phyloP scores from a whole-genome alignment of 2,113 vertebrate genomes.

The Opisthocomus hoazin region DNA sequence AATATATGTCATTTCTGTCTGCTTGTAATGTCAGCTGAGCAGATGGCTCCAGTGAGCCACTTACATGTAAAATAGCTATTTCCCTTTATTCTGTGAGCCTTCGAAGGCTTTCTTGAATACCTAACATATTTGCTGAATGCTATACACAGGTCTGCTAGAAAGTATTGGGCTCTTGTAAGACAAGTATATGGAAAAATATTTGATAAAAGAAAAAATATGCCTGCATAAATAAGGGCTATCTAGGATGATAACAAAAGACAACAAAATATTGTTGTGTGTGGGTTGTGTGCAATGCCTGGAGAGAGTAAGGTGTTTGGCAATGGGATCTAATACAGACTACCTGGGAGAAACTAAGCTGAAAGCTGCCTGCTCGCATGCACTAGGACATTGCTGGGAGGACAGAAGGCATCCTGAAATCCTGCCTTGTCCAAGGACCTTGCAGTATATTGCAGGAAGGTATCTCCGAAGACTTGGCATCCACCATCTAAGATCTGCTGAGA shows the following conservation, averaged over 20 bases:
- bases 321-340: background rate
- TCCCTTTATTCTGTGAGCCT: background rate
- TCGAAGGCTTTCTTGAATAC: background rate
- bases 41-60: background rate
- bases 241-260: background rate
- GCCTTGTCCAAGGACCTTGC: background rate
- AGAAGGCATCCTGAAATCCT: background rate
- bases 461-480: background rate
- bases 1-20: background rate
- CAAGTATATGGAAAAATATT: background rate
- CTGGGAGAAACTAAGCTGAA: background rate
- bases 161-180: background rate
- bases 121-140: background rate
- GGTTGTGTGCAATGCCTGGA: background rate
- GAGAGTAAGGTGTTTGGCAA: background rate
- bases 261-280: background rate
- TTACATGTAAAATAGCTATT: background rate
- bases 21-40: background rate
- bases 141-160: background rate
- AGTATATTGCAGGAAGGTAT: background rate
- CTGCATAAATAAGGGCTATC: background rate
- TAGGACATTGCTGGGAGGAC: background rate
- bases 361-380: background rate
- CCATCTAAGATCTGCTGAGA: background rate
- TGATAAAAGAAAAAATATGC: background rate